phyloP scores from a whole-genome alignment of 2,797 vertebrate species.

The Phalloptychus januarius region DNA sequence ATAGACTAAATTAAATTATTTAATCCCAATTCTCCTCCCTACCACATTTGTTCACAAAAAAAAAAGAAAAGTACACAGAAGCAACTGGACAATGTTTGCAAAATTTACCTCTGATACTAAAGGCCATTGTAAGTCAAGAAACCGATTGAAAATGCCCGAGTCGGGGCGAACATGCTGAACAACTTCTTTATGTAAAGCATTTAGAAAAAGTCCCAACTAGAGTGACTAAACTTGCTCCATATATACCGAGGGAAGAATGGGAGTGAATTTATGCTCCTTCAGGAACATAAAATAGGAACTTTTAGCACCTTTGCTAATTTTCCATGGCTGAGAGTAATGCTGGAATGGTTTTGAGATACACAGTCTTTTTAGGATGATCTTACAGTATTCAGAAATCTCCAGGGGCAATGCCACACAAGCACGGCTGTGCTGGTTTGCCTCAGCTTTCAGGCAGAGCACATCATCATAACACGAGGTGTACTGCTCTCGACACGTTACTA shows the following conservation, averaged over 20 bases:
- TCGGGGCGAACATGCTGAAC: neutral
- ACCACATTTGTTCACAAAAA: slow-evolving; percentile 4
- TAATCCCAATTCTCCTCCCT: slow-evolving; percentile 10
- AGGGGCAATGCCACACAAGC: slow-evolving; percentile 23
- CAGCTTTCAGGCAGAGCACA: slow-evolving; percentile 16
- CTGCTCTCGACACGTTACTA: slow-evolving; percentile 2
- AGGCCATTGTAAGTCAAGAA: neutral
- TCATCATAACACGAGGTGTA: slow-evolving; percentile 3
- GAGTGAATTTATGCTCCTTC: slow-evolving; percentile 9
- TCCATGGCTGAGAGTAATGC: slow-evolving; percentile 57
- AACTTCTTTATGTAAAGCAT: neutral
- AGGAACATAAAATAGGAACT: slow-evolving; percentile 18
- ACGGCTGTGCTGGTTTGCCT: slow-evolving; percentile 29
- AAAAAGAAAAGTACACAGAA: neutral
- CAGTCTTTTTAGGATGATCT: slow-evolving; percentile 9
- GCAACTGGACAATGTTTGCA: neutral
- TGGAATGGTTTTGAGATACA: slow-evolving; percentile 72
- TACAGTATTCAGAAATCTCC: slow-evolving; percentile 35
- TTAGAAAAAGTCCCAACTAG: neutral
- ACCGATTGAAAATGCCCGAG: neutral
- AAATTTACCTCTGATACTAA: slow-evolving; percentile 15
- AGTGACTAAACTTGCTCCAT: neutral
- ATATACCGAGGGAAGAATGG: neutral
- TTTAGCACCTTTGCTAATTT: slow-evolving; percentile 35
- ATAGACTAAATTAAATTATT: slow-evolving; percentile 24